These are phyloP conservation scores for Monopis laevigella DNA, from an alignment of 2,888 invertebrate species.

Conservation along the genomic window DNA sequence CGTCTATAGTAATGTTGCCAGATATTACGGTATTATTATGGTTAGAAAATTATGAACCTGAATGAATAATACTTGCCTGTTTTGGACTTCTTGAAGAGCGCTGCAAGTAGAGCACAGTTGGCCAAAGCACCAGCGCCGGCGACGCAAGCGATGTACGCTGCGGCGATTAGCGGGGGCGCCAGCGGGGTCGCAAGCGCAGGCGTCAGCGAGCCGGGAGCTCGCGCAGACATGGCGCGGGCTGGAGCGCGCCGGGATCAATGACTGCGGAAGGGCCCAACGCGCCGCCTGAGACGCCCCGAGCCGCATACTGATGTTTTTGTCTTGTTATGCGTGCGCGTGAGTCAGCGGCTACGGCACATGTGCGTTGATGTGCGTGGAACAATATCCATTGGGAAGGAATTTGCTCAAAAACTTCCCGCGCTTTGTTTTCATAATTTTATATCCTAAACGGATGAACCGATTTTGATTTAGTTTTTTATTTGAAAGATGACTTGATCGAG, in stretches of 20 bases:
- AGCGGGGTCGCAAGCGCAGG: slow-evolving; percentile 28
- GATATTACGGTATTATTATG: no score
- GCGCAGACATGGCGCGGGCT: no score
- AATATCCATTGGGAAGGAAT: background rate
- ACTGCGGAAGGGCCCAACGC: slow-evolving; percentile 38
- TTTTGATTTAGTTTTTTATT: no score
- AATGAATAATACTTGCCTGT: slow-evolving; percentile 54
- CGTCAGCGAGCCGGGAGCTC: slow-evolving; percentile 51
- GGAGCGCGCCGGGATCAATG: slow-evolving; percentile 62
- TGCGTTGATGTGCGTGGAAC: slow-evolving; percentile 13
- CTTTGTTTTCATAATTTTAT: background rate
- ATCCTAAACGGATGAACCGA: no score
- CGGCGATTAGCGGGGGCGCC: slow-evolving; percentile 44
- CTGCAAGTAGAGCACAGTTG: slow-evolving; percentile 48
- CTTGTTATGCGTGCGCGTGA: slow-evolving; percentile 43
- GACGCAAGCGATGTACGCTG: slow-evolving; percentile 39
- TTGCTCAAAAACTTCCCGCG: background rate
- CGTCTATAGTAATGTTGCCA: no score
- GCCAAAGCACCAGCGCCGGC: slow-evolving; percentile 53
- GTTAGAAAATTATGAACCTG: no score
- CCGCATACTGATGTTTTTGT: slow-evolving; percentile 31
- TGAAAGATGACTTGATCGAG: no score
- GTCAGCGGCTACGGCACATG: slow-evolving; percentile 24
- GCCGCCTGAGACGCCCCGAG: slow-evolving; percentile 36
- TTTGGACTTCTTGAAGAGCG: slow-evolving; percentile 49